phyloP scores from a whole-genome alignment of 2,797 vertebrate genomes.

The Gymnoscopelus microlampas region DNA sequence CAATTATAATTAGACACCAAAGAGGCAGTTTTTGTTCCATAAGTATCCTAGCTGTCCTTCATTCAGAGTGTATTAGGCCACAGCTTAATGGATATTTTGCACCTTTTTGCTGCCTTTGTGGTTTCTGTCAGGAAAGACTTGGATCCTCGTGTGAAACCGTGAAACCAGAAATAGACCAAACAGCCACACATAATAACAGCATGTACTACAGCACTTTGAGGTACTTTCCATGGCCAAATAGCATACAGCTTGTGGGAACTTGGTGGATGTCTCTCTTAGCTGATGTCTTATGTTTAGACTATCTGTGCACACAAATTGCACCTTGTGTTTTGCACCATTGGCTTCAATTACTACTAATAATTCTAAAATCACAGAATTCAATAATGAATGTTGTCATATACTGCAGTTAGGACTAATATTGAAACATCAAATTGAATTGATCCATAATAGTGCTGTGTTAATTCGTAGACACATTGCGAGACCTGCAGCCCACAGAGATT shows the following conservation, averaged over 20 bases:
- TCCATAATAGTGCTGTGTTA: too few species aligned
- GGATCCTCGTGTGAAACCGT: conserved; percentile 17
- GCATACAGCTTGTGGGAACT: background rate
- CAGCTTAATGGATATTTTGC: conserved; percentile 9
- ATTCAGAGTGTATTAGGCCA: conserved; percentile 13
- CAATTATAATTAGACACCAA: conserved; percentile 33
- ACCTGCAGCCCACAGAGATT: too few species aligned
- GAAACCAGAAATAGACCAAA: conserved; percentile 18
- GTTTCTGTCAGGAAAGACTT: conserved; percentile 6
- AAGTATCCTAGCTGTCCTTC: conserved; percentile 13
- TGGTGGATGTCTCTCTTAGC: conserved; percentile 1
- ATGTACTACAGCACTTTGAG: conserved; percentile 14
- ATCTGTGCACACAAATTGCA: too few species aligned
- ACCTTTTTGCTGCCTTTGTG: conserved; percentile 1
- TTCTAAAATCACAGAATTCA: too few species aligned
- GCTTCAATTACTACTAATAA: too few species aligned
- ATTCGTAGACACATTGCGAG: too few species aligned
- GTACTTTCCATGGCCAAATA: background rate
- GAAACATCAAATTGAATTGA: too few species aligned
- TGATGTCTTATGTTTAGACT: background rate
- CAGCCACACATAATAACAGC: conserved; percentile 14
- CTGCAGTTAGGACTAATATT: too few species aligned
- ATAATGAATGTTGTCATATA: too few species aligned
- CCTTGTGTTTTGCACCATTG: too few species aligned
- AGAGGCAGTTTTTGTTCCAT: conserved; percentile 23